A percentile compares a stretch with the other conserved stretches of the same genome.
Conservation (phyloP, 2,113 vertebrate species). For the Ursus arctos region DNA sequence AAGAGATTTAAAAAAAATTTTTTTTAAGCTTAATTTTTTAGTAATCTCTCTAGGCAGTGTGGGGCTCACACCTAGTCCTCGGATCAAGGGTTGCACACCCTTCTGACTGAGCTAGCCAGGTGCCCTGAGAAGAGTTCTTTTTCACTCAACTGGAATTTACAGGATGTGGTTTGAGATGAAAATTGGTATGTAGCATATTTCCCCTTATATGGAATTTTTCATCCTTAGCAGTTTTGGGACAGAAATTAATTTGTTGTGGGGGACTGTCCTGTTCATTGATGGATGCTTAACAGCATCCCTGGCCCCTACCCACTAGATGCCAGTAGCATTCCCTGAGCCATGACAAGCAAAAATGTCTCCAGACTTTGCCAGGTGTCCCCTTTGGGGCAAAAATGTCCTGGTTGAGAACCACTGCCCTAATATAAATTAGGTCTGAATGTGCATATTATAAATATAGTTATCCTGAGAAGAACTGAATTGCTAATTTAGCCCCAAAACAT, state of each 20-base stretch:
- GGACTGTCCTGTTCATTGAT: neutral
- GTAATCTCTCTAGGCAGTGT: neutral
- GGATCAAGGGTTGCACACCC: neutral
- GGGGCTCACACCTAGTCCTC: neutral
- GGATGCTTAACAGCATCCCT: neutral
- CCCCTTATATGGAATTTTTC: neutral
- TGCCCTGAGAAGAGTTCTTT: neutral
- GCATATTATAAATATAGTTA: neutral
- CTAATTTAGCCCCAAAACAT: neutral
- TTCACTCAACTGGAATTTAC: neutral
- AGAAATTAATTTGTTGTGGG: neutral
- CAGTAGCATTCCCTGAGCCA: neutral
- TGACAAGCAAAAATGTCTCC: neutral
- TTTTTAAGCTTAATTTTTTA: neutral
- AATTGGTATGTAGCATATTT: neutral
- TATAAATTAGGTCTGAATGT: slow-evolving; percentile 7
- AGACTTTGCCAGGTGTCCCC: neutral
- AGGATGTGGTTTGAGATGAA: slow-evolving; percentile 8
- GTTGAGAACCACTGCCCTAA: neutral
- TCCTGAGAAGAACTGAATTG: neutral
- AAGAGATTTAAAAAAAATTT: neutral
- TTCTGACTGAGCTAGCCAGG: neutral
- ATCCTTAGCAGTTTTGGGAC: neutral
- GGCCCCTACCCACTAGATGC: neutral
- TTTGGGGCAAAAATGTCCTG: neutral